Evolutionary conservation across 1,140 invertebrate species (phyloP).

Genomic region (Philaenus spumarius): DNA sequence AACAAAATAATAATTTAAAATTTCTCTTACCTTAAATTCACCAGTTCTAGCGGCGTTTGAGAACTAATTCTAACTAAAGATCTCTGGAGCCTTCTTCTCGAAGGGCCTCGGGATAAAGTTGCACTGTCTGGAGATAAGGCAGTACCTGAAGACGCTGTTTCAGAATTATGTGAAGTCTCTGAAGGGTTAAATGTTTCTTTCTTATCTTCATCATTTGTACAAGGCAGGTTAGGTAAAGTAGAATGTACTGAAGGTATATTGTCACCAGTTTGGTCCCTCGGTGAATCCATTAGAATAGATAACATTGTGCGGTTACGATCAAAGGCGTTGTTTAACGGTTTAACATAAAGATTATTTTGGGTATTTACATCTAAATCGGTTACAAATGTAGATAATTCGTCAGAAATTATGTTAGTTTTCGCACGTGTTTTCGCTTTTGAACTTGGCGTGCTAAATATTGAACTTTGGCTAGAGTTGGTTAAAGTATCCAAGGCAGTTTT

Average conservation of each 20-base stretch:
- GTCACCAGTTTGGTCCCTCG: slow-evolving; percentile 10
- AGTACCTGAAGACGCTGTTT: too few species aligned
- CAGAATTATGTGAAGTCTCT: neutral
- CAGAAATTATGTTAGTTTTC: neutral
- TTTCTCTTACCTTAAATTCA: slow-evolving; percentile 6
- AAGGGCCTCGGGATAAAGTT: slow-evolving; percentile 1
- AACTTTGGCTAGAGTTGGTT: neutral
- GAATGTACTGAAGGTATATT: too few species aligned
- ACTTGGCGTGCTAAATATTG: neutral
- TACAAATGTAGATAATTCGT: slow-evolving; percentile 3
- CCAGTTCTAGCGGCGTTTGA: slow-evolving; percentile 20
- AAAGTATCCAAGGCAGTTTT: slow-evolving; percentile 1
- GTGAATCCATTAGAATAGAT: slow-evolving; percentile 13
- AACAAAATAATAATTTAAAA: neutral
- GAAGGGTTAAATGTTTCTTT: too few species aligned
- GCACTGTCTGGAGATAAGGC: neutral
- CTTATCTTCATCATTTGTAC: too few species aligned
- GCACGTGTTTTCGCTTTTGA: neutral
- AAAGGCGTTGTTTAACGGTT: slow-evolving; percentile 5
- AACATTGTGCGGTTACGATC: slow-evolving; percentile 11
- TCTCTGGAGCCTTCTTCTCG: slow-evolving; percentile 15
- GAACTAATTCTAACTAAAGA: slow-evolving; percentile 22
- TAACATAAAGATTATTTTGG: slow-evolving; percentile 6
- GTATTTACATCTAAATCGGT: slow-evolving; percentile 7
- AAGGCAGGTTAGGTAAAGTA: too few species aligned